Percentiles rank a stretch among this genome's conserved stretches.
Conservation (phyloP, 2,888 invertebrate species). For the Selenia dentaria region DNA sequence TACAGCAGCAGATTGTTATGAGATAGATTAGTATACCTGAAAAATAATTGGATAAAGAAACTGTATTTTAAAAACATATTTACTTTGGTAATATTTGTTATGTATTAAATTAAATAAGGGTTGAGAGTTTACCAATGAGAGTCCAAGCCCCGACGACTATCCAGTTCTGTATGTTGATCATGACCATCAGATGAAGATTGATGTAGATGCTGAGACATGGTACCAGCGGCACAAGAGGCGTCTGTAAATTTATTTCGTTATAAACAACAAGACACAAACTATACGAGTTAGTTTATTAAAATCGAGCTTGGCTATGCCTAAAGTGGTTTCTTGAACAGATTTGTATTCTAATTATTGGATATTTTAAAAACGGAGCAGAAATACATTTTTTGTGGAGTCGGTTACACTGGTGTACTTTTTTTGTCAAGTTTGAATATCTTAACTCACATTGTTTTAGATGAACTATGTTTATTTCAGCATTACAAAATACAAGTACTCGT, state of each 20-base stretch:
- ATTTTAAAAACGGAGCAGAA: too few species aligned
- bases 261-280: not conserved
- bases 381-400: too few species aligned
- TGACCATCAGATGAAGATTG: conserved; percentile 94
- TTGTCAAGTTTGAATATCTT: too few species aligned
- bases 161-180: conserved; percentile 92
- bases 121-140: conserved; percentile 85
- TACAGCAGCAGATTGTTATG: conserved; percentile 60
- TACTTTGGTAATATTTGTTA: too few species aligned
- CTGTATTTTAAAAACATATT: not conserved
- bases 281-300: not conserved
- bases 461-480: too few species aligned
- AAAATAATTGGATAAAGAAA: conserved; percentile 16
- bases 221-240: conserved; percentile 92
- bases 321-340: too few species aligned
- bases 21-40: conserved; percentile 73
- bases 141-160: conserved; percentile 93
- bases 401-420: too few species aligned
- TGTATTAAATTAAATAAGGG: too few species aligned
- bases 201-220: conserved; percentile 92
- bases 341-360: too few species aligned
- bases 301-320: too few species aligned
- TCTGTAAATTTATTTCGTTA: conserved; percentile 76
- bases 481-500: too few species aligned
- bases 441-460: too few species aligned